Base-by-base conservation (phyloP, 2,113 vertebrate genomes). In the Perca fluviatilis region DNA sequence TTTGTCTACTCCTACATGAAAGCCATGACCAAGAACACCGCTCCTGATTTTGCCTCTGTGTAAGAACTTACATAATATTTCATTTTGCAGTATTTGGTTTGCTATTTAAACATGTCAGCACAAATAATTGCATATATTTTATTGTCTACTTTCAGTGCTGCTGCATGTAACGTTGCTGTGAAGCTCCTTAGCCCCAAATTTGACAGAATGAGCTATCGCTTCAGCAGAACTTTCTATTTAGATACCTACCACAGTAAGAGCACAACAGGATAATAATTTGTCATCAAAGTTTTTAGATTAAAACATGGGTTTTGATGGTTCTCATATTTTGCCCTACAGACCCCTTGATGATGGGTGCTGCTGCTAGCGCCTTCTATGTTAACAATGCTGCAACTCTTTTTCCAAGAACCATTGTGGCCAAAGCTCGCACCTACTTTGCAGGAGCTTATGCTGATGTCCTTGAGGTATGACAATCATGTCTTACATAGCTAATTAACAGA, bases 1-100 rank as follows among this genome's bases (percentile, higher is more conserved):
- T 97, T 97, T 19, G 85, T 95, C 46, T 97, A 96, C 87, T 96
- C 96, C 43, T 94, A 97, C 86, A 95, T 98, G 89, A 97, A 96
- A 84, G 86, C 96, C 70, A 87, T 97, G 86, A 86, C 96, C 2
- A 97, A 88, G 88, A 96, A 88, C 88, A 94, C 91, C 0, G n/a
- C 94, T 16, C 97, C 97, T 0, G 95, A 95, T 54, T 62, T 79
- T 0, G 87, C 89, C 40, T 81, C 94, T 47, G 80, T 97, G 97
- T 98, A 96, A 96, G 97, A 84, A 80, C 30, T 46, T 21, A 10
- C 40, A 11, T 43, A 50, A 47, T 57, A n/a, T 36, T 25, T 10
- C 6, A 2, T 6, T 57, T 47, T 75, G 14, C 8, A 5, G 1
- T 15, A 18, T 57, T 10, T 47, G 9, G 47, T 16, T 63, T 16